Percentiles rank a stretch among this genome's conserved stretches.
Conservation (phyloP, 2,113 vertebrate genomes). For the Oxyruncus cristatus region DNA sequence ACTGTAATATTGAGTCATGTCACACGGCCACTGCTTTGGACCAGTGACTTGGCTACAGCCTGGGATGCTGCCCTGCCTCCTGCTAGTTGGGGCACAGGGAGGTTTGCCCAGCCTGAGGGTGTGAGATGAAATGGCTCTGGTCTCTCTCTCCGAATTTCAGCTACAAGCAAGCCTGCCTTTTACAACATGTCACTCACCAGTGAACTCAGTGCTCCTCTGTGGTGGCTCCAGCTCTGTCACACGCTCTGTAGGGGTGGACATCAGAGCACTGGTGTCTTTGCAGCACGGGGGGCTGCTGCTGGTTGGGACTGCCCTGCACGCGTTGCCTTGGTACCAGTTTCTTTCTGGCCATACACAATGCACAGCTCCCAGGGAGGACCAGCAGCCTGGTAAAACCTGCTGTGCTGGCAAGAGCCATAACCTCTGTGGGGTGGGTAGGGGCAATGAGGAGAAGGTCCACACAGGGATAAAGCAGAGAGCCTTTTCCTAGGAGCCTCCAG, state of each 20-base stretch:
- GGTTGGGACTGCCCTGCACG: background rate
- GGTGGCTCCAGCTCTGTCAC: background rate
- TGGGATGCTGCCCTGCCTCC: background rate
- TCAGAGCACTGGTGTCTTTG: background rate
- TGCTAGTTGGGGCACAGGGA: background rate
- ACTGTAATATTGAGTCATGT: fast-evolving
- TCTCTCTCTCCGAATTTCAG: background rate
- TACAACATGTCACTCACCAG: background rate
- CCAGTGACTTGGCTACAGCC: background rate
- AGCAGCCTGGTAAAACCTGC: background rate
- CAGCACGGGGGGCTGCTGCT: background rate
- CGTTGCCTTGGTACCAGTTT: fast-evolving
- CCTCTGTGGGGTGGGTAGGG: background rate
- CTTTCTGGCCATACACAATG: fast-evolving
- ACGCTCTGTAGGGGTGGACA: fast-evolving
- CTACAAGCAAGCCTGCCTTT: background rate
- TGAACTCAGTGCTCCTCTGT: background rate
- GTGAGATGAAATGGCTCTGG: background rate
- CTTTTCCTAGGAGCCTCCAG: background rate
- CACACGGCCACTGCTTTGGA: background rate
- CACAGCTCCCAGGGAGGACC: background rate
- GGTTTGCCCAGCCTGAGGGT: background rate
- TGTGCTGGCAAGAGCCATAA: background rate
- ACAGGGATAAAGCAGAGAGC: background rate
- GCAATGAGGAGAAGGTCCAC: background rate